A percentile compares a stretch with the other conserved stretches of the same genome.
phyloP scores from a whole-genome alignment of 2,113 vertebrate genomes.

The Tachuris rubrigastra region DNA sequence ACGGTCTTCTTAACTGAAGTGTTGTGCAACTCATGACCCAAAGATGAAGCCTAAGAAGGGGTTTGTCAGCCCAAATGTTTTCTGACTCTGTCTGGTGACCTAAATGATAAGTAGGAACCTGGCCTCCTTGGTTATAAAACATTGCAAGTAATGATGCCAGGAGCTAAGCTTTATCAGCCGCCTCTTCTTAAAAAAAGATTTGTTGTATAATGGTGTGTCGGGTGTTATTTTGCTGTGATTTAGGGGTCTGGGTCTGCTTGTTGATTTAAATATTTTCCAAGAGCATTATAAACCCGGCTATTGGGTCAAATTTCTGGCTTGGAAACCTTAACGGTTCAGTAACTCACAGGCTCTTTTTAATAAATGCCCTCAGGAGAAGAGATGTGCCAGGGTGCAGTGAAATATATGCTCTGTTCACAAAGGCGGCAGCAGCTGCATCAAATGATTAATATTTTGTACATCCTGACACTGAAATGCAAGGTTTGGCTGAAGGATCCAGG shows the following conservation, averaged over 20 bases:
- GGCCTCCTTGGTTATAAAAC: slow-evolving; percentile 49
- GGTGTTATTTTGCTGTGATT: slow-evolving; percentile 33
- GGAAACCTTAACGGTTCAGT: slow-evolving; percentile 36
- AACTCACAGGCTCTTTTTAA: slow-evolving; percentile 48
- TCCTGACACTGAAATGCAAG: slow-evolving; percentile 18
- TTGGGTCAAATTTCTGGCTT: slow-evolving; percentile 33
- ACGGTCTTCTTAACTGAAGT: neutral
- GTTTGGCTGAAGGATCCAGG: neutral
- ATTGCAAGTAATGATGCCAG: slow-evolving; percentile 38
- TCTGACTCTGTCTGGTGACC: neutral
- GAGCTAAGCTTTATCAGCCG: slow-evolving; percentile 57
- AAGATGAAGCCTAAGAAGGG: neutral
- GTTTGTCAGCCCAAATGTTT: neutral
- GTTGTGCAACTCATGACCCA: neutral
- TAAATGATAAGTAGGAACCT: neutral
- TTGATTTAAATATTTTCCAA: slow-evolving; percentile 45
- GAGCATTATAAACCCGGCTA: slow-evolving; percentile 35
- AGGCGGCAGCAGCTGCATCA: neutral
- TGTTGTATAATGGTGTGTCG: slow-evolving; percentile 16
- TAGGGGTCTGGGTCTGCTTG: slow-evolving; percentile 5
- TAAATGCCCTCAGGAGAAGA: slow-evolving; percentile 39
- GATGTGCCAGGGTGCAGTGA: slow-evolving; percentile 18
- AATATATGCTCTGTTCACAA: slow-evolving; percentile 41
- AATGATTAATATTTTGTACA: slow-evolving; percentile 18
- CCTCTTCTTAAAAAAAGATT: slow-evolving; percentile 53